A percentile compares a stretch with the other conserved stretches of the same genome.
These are phyloP conservation scores for Dermatemys mawii DNA, from an alignment of 2,113 vertebrate genomes.

Conservation along the genomic window DNA sequence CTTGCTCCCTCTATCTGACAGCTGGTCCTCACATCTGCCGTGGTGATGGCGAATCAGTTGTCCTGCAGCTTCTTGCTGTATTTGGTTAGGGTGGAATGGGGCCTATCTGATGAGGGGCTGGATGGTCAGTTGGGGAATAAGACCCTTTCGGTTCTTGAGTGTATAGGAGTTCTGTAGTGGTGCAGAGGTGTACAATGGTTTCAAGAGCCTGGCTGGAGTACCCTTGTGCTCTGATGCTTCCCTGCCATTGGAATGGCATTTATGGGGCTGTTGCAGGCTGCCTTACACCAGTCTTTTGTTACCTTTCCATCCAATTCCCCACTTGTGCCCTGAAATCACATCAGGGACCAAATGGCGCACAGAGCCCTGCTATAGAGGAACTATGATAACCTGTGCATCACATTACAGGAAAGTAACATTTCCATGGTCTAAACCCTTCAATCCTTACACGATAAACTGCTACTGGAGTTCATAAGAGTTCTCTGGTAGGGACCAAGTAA, in stretches of 20 bases:
- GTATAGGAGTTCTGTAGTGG: background rate
- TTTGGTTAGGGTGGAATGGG: background rate
- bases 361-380: background rate
- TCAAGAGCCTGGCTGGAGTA: background rate
- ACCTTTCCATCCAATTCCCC: background rate
- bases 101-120: background rate
- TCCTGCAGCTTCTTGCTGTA: background rate
- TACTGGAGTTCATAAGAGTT: background rate
- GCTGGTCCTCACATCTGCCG: background rate
- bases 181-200: background rate
- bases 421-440: background rate
- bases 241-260: background rate
- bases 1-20: background rate
- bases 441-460: background rate
- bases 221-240: background rate
- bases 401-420: background rate
- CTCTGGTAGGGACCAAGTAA: background rate
- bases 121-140: background rate
- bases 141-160: background rate
- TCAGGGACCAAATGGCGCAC: background rate
- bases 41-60: background rate
- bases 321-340: background rate
- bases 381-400: background rate
- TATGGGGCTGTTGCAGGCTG: background rate
- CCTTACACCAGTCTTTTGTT: background rate